Evolutionary conservation across 2,113 vertebrate species (phyloP).

Genomic region (Silurus asotus): DNA sequence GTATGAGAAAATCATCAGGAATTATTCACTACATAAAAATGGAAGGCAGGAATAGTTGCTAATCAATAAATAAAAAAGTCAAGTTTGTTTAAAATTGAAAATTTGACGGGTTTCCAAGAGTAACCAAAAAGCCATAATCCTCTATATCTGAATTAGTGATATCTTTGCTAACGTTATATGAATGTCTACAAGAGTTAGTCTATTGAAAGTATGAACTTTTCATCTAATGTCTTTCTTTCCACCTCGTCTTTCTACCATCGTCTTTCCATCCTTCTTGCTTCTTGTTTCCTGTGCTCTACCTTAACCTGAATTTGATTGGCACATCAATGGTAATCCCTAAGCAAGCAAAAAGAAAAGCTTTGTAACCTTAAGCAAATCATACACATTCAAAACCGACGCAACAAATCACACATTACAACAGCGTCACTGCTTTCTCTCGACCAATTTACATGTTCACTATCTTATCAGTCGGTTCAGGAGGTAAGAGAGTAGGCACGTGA

Average conservation of each 20-base stretch:
- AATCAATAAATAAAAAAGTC: not conserved
- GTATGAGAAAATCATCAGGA: not conserved
- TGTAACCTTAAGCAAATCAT: slow-evolving; percentile 52
- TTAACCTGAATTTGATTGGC: slow-evolving; percentile 60
- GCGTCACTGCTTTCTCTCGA: slow-evolving; percentile 47
- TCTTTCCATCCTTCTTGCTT: slow-evolving; percentile 12
- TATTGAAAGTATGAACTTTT: slow-evolving; percentile 4
- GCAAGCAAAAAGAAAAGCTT: slow-evolving; percentile 47
- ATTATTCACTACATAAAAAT: not conserved
- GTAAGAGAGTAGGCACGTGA: slow-evolving; percentile 34
- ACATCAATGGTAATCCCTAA: slow-evolving; percentile 52
- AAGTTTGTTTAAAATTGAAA: not conserved
- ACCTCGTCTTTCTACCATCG: not conserved
- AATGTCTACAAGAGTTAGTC: not conserved
- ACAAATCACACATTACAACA: slow-evolving; percentile 18
- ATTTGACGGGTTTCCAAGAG: not conserved
- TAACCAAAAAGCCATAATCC: not conserved
- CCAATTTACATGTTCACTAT: slow-evolving; percentile 52
- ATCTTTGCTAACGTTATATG: not conserved
- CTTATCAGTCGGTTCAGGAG: slow-evolving; percentile 51
- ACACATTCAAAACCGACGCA: slow-evolving; percentile 40
- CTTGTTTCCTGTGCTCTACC: slow-evolving; percentile 30
- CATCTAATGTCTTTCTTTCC: not conserved
- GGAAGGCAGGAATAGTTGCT: not conserved
- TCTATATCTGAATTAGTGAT: not conserved